Percentiles rank a stretch among this genome's conserved stretches.
These are phyloP conservation scores for Excalfactoria chinensis DNA, from an alignment of 2,113 vertebrate genomes.

Conservation along the genomic window DNA sequence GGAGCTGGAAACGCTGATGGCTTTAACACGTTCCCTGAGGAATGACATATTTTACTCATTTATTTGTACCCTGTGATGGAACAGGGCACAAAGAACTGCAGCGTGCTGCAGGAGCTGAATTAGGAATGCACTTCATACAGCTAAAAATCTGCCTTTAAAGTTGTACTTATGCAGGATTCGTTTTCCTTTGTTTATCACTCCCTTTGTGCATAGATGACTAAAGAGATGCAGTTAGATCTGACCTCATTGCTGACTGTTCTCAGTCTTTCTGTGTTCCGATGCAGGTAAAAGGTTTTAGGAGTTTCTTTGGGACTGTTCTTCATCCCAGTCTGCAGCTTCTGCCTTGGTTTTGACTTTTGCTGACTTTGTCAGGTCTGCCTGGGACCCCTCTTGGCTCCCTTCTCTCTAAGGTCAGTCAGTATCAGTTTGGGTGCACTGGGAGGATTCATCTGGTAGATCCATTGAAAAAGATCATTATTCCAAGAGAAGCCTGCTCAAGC, in stretches of 20 bases:
- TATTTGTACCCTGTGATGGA: background rate
- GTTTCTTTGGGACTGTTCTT: background rate
- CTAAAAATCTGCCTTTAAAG: background rate
- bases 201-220: background rate
- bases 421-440: background rate
- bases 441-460: slow-evolving; percentile 32
- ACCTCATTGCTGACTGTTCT: background rate
- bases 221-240: background rate
- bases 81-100: background rate
- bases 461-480: slow-evolving; percentile 24
- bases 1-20: background rate
- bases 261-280: background rate
- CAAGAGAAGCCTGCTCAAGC: background rate
- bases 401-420: background rate
- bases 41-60: background rate
- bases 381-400: background rate
- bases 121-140: background rate
- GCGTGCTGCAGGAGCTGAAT: background rate
- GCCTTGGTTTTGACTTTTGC: background rate
- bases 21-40: background rate
- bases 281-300: background rate
- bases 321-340: background rate
- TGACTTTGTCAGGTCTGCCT: background rate
- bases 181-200: background rate
- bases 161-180: background rate